A percentile compares a stretch with the other conserved stretches of the same genome.
Conservation (phyloP, 2,113 vertebrate genomes). For the Pao palembangensis region DNA sequence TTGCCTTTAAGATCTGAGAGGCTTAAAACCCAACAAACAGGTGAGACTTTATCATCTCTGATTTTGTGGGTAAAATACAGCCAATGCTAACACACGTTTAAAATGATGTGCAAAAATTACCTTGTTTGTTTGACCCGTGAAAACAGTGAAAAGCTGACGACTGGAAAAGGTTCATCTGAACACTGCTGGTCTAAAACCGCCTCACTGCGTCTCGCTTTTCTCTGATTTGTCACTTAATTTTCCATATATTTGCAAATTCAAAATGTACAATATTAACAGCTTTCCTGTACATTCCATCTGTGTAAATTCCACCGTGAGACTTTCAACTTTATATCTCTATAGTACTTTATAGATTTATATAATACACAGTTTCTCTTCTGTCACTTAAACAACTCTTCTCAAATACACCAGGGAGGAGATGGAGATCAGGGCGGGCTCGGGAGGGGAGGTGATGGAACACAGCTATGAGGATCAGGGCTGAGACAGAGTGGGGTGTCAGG, state of each 20-base stretch:
- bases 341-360: slow-evolving; percentile 20
- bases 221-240: slow-evolving; percentile 47
- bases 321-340: slow-evolving; percentile 40
- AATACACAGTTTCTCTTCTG: slow-evolving; percentile 31
- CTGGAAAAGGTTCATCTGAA: slow-evolving; percentile 14
- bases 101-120: slow-evolving; percentile 61
- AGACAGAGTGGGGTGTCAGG: slow-evolving; percentile 60
- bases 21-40: slow-evolving; percentile 3
- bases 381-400: slow-evolving; percentile 39
- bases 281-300: slow-evolving; percentile 75
- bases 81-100: slow-evolving; percentile 26
- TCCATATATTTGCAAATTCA: slow-evolving; percentile 72
- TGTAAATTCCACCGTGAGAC: slow-evolving; percentile 51
- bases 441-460: slow-evolving; percentile 19
- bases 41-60: slow-evolving; percentile 4
- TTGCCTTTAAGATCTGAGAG: not conserved
- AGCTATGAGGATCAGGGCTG: slow-evolving; percentile 37
- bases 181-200: slow-evolving; percentile 36
- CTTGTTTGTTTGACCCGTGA: slow-evolving; percentile 36
- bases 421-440: slow-evolving; percentile 22
- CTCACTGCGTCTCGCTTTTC: slow-evolving; percentile 36
- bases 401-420: slow-evolving; percentile 36
- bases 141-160: slow-evolving; percentile 16
- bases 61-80: slow-evolving; percentile 34
- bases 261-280: slow-evolving; percentile 96